Evolutionary conservation across 2,797 vertebrate genomes (phyloP).

Genomic region (Crenuchus spilurus): DNA sequence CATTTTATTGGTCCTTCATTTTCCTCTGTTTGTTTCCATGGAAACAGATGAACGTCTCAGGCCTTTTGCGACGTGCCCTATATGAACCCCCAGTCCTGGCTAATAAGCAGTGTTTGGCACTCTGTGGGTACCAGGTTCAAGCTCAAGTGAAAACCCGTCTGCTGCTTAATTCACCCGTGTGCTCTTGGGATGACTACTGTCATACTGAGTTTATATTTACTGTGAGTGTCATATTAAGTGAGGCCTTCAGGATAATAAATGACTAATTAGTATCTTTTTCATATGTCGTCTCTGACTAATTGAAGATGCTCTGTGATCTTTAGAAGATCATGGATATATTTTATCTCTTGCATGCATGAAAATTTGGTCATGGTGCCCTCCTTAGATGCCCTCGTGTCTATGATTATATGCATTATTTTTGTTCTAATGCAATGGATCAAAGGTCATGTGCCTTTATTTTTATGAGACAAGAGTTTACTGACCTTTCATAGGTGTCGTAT

Average conservation of each 20-base stretch:
- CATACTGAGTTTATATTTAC: constrained; percentile 12
- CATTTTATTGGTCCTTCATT: constrained; percentile 43
- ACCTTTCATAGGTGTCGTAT: background rate
- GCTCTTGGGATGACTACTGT: constrained; percentile 20
- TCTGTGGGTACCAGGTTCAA: constrained; percentile 13
- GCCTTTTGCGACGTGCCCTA: constrained; percentile 25
- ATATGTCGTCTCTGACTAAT: background rate
- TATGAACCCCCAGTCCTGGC: constrained; percentile 5
- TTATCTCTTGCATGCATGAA: background rate
- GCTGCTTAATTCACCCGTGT: constrained; percentile 13
- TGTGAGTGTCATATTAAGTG: too few species aligned
- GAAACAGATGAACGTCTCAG: constrained; percentile 53
- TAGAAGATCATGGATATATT: background rate
- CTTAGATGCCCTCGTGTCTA: background rate
- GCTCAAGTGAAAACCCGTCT: constrained; percentile 29
- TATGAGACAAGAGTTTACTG: background rate
- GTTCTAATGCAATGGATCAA: too few species aligned
- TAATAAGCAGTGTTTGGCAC: constrained; percentile 40
- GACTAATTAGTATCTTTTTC: constrained; percentile 8
- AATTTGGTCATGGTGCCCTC: background rate
- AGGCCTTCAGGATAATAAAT: constrained; percentile 12
- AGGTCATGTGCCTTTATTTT: background rate
- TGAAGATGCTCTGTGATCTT: background rate
- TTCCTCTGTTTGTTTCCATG: constrained; percentile 55
- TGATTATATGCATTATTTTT: too few species aligned